Percentiles rank a stretch among this genome's conserved stretches.
Evolutionary conservation across 2,888 invertebrate genomes (phyloP).

Genomic region (Plebejus argus): DNA sequence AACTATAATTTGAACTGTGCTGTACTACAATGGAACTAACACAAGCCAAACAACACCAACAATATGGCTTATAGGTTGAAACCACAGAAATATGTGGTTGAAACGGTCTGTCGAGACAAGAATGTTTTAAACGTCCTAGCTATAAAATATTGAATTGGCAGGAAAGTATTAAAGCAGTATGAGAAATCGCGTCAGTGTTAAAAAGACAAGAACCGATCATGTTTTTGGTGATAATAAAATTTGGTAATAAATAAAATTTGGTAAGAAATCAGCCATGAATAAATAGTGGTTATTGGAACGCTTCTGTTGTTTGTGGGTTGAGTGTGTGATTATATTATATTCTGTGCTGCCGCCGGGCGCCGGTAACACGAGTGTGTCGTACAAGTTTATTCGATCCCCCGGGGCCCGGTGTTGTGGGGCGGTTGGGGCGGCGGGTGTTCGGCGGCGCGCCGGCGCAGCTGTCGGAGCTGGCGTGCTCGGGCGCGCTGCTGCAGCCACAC

Average conservation of each 20-base stretch:
- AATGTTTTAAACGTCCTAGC: not conserved
- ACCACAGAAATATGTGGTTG: not conserved
- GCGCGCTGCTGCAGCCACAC: conserved; percentile 52
- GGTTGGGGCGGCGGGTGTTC: conserved; percentile 52
- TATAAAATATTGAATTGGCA: not conserved
- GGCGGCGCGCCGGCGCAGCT: conserved; percentile 54
- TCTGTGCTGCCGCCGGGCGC: not conserved
- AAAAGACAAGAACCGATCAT: not conserved
- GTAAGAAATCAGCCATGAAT: not conserved
- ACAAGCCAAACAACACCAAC: too few relatives aligned
- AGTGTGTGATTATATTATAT: too few relatives aligned
- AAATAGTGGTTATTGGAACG: not conserved
- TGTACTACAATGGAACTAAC: not conserved
- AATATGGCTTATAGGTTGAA: not conserved
- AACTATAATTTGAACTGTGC: too few relatives aligned
- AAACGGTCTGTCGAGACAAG: not conserved
- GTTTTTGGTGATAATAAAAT: not conserved
- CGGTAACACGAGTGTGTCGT: conserved; percentile 42
- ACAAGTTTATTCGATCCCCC: conserved; percentile 51
- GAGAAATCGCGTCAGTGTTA: not conserved
- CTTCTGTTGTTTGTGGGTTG: not conserved
- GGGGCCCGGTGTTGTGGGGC: conserved; percentile 42
- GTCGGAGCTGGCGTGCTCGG: conserved; percentile 58
- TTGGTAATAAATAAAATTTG: not conserved
- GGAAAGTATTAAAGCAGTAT: not conserved